A percentile compares a stretch with the other conserved stretches of the same genome.
These are phyloP conservation scores for Heteromurus nitidus DNA, from an alignment of 2,888 invertebrate species.

Conservation along the genomic window DNA sequence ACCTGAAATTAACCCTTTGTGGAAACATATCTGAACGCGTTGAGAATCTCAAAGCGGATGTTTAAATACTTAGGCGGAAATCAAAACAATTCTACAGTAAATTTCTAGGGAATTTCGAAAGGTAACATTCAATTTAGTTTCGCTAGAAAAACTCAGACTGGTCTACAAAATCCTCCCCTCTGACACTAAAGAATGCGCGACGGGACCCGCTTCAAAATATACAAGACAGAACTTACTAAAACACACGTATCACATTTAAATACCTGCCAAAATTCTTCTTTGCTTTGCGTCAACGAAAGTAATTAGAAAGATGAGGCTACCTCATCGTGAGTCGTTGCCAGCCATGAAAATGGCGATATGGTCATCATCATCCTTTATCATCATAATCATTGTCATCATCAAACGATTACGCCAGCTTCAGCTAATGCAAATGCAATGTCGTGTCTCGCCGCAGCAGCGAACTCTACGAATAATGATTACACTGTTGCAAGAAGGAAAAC, in stretches of 20 bases:
- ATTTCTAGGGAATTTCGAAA: too few relatives aligned
- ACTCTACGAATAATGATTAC: neutral
- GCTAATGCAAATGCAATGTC: neutral
- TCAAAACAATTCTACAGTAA: too few relatives aligned
- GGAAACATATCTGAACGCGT: too few relatives aligned
- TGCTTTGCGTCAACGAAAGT: neutral
- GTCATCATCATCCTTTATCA: conserved; percentile 6
- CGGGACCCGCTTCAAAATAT: neutral
- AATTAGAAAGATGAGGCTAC: neutral
- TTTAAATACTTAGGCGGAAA: too few relatives aligned
- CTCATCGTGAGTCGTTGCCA: conserved; percentile 19
- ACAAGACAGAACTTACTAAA: neutral
- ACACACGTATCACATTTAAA: neutral
- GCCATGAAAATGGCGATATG: conserved; percentile 16
- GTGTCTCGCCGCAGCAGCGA: neutral
- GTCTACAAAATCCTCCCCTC: too few relatives aligned
- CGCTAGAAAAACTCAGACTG: neutral
- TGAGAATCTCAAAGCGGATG: too few relatives aligned
- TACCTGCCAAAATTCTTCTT: neutral
- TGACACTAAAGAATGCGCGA: neutral
- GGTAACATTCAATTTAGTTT: neutral
- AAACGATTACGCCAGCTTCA: neutral
- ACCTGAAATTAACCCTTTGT: too few relatives aligned
- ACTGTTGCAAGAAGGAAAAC: neutral
- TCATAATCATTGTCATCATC: neutral